These are phyloP conservation scores for Neodiprion fabricii DNA, from an alignment of 1,140 invertebrate genomes.

Conservation along the genomic window DNA sequence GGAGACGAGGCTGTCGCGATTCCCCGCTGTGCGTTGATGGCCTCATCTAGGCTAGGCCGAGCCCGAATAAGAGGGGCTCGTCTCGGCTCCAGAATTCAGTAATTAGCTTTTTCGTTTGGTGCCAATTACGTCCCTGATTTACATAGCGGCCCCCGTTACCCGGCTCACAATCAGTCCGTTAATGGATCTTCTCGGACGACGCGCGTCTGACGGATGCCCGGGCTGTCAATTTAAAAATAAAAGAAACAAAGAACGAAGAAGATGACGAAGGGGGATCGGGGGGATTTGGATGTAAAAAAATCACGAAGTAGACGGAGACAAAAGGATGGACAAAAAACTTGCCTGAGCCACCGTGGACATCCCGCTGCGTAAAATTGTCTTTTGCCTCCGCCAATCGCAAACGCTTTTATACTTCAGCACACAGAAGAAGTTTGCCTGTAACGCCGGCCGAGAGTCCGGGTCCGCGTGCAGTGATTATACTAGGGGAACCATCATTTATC, in stretches of 20 bases:
- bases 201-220: constrained; percentile 43
- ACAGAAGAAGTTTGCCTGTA: neutral
- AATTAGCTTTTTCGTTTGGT: constrained; percentile 52
- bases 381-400: constrained; percentile 51
- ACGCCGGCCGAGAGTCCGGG: neutral
- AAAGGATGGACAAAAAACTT: neutral
- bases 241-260: neutral
- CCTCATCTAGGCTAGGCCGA: constrained; percentile 44
- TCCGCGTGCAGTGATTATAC: neutral
- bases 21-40: constrained; percentile 55
- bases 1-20: constrained; percentile 52
- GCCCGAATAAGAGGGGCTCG: neutral
- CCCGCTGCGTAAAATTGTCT: constrained; percentile 63
- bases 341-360: constrained; percentile 30
- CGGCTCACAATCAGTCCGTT: constrained; percentile 30
- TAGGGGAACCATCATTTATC: constrained; percentile 1
- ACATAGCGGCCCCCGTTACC: constrained; percentile 49
- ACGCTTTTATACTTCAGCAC: neutral
- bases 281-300: neutral
- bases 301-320: no score
- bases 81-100: constrained; percentile 36
- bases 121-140: constrained; percentile 58
- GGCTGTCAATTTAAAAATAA: constrained; percentile 30
- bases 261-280: neutral
- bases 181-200: constrained; percentile 31